Conservation (phyloP, 2,888 invertebrate species). For the Meloe dianella region DNA sequence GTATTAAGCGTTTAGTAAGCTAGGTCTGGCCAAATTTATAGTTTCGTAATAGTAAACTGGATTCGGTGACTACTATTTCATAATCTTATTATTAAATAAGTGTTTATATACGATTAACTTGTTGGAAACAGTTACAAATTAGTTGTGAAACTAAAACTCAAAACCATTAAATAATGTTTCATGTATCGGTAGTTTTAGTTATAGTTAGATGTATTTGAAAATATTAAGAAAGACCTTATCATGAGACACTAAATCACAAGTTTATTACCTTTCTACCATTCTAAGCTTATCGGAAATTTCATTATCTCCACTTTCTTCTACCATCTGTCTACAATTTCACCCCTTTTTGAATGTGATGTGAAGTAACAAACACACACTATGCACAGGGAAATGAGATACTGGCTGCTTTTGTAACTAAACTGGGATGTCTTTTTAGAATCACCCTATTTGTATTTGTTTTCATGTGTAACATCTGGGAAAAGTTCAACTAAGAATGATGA, state of each 20-base stretch:
- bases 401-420: background rate
- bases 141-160: background rate
- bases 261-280: background rate
- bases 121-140: background rate
- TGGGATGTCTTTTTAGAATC: background rate
- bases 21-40: slow-evolving; percentile 31
- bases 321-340: background rate
- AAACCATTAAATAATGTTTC: background rate
- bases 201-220: too few species aligned
- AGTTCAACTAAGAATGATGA: background rate
- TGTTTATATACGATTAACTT: slow-evolving; percentile 22
- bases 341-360: background rate
- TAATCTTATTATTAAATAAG: slow-evolving; percentile 32
- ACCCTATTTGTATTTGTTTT: background rate
- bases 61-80: slow-evolving; percentile 18
- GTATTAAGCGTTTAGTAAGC: slow-evolving; percentile 32
- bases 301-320: background rate
- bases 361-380: too few species aligned
- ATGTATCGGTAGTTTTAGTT: too few species aligned
- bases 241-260: background rate
- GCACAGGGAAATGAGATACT: background rate
- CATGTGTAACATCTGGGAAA: background rate
- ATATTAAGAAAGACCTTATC: too few species aligned
- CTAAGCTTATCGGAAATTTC: background rate
- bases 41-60: slow-evolving; percentile 16